A percentile compares a stretch with the other conserved stretches of the same genome.
Evolutionary conservation across 64 coral and sea anemone species (phyloP).

Genomic region (Pocillopora damicornis): DNA sequence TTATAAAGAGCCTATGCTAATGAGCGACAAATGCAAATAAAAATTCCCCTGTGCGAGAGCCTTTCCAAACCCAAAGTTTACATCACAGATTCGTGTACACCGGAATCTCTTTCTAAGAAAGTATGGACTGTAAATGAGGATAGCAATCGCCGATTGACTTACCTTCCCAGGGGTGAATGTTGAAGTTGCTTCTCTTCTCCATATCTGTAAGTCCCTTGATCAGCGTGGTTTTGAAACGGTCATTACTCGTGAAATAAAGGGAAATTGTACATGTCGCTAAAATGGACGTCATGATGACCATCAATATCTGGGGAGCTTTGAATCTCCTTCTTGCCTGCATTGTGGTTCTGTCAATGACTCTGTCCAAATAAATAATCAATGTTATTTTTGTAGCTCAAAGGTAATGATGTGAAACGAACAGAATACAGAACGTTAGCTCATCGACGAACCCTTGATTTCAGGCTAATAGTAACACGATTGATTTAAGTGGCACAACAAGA

Average conservation of each 20-base stretch:
- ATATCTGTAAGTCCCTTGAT: not conserved
- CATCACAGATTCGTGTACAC: not conserved
- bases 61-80: too few relatives aligned
- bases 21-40: too few relatives aligned
- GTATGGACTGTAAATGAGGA: not conserved
- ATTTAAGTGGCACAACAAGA: too few relatives aligned
- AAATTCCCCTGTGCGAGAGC: too few relatives aligned
- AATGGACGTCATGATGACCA: not conserved
- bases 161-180: constrained; percentile 21
- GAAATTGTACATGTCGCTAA: not conserved
- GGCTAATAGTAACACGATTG: too few relatives aligned
- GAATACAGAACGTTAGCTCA: too few relatives aligned
- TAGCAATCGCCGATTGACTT: not conserved
- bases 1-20: too few relatives aligned
- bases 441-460: too few relatives aligned
- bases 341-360: not conserved
- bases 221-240: not conserved
- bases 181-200: not conserved
- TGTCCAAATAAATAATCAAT: not conserved
- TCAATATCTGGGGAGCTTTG: not conserved
- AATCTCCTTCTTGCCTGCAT: not conserved
- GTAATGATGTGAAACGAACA: not conserved
- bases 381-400: not conserved
- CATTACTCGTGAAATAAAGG: not conserved
- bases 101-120: not conserved